A percentile compares a stretch with the other conserved stretches of the same genome.
phyloP scores from a whole-genome alignment of 2,888 invertebrate genomes.

The Chrysina gloriosa region DNA sequence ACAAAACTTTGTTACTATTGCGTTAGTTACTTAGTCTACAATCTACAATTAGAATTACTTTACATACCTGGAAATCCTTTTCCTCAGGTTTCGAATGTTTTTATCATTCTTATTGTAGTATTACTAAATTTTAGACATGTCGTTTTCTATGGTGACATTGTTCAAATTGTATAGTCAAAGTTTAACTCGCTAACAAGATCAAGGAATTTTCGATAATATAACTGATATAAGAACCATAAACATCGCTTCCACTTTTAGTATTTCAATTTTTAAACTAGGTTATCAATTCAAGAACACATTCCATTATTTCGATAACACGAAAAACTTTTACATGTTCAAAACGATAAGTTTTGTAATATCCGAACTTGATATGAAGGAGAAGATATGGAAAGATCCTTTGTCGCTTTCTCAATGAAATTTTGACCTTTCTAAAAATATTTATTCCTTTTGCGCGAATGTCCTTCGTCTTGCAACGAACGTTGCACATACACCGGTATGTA shows the following conservation, averaged over 20 bases:
- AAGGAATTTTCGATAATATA: constrained; percentile 23
- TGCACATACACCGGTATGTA: background rate
- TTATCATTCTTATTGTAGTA: no score
- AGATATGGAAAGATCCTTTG: background rate
- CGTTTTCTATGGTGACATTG: no score
- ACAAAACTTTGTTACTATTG: no score
- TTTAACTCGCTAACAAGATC: no score
- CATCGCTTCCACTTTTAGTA: background rate
- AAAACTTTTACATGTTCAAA: background rate
- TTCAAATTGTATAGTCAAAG: no score
- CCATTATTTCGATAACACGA: background rate
- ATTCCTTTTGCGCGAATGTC: constrained; percentile 21
- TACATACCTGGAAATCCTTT: no score
- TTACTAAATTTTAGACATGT: no score
- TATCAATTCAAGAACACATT: constrained; percentile 9
- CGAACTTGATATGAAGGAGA: background rate
- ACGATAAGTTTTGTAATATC: background rate
- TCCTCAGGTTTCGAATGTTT: no score
- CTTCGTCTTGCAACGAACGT: constrained; percentile 20
- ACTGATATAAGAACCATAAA: background rate
- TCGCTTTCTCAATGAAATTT: constrained; percentile 2
- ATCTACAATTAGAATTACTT: no score
- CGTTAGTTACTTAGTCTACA: no score
- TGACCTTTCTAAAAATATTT: constrained; percentile 22
- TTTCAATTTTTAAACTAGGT: constrained; percentile 6